Conservation (phyloP, 2,888 invertebrate genomes). For the Ceratothoa steindachneri region DNA sequence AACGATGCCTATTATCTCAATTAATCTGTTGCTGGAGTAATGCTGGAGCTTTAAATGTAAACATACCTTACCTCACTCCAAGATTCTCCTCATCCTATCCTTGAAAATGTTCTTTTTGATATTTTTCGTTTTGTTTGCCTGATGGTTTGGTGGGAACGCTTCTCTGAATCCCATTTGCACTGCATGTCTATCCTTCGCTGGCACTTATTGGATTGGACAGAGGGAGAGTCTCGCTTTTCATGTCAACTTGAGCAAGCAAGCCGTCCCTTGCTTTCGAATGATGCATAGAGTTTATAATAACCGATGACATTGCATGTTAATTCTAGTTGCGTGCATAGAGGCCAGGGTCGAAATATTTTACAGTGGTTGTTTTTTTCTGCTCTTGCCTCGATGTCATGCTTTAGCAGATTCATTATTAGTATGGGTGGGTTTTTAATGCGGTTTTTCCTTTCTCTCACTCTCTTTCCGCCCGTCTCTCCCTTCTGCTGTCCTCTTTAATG, state of each 20-base stretch:
- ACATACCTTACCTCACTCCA: not conserved
- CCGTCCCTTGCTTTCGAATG: not conserved
- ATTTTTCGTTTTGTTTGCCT: not conserved
- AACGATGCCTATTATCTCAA: not conserved
- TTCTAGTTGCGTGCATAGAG: too few relatives aligned
- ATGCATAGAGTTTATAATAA: not conserved
- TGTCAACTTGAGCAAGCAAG: too few relatives aligned
- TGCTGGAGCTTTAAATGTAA: constrained; percentile 30
- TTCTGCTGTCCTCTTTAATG: not conserved
- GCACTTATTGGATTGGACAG: constrained; percentile 22
- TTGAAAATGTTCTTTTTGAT: not conserved
- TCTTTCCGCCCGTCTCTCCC: too few relatives aligned
- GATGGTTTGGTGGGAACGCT: not conserved
- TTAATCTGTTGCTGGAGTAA: constrained; percentile 24
- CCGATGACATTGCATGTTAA: not conserved
- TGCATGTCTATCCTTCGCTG: constrained; percentile 5
- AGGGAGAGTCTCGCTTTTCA: constrained; percentile 25
- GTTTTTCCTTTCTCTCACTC: not conserved
- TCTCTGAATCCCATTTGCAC: not conserved
- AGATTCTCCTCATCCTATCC: not conserved
- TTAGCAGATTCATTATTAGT: not conserved
- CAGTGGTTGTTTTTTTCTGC: not conserved
- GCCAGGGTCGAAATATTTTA: not conserved
- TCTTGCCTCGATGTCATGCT: not conserved
- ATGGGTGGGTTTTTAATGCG: constrained; percentile 2